Evolutionary conservation across 2,113 vertebrate genomes (phyloP).

Genomic region (Euleptes europaea): DNA sequence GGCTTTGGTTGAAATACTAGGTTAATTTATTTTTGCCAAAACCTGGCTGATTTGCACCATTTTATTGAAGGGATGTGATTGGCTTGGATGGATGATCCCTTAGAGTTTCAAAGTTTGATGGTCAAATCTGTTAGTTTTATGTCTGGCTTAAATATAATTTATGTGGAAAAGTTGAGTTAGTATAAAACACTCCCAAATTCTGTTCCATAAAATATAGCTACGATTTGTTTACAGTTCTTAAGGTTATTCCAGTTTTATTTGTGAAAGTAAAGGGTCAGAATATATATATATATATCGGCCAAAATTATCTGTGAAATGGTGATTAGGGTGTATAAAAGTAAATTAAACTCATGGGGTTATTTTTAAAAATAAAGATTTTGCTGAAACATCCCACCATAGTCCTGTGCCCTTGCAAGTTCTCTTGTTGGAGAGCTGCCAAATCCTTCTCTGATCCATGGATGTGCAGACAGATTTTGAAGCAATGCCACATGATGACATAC

Average conservation of each 20-base stretch:
- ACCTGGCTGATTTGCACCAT: not conserved
- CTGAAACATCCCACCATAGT: constrained; percentile 29
- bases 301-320: too few species aligned
- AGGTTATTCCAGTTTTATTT: constrained; percentile 9
- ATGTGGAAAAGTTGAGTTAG: not conserved
- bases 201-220: not conserved
- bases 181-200: not conserved
- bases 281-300: not conserved
- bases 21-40: too few species aligned
- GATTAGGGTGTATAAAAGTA: too few species aligned
- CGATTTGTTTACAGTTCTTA: not conserved
- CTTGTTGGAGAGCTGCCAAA: constrained; percentile 36
- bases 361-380: not conserved
- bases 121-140: not conserved
- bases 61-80: not conserved
- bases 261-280: not conserved
- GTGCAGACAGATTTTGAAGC: constrained; percentile 35
- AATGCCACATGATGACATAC: constrained; percentile 45
- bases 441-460: constrained; percentile 22
- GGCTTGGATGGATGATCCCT: not conserved
- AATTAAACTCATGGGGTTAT: constrained; percentile 4
- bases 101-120: not conserved
- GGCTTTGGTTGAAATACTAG: not conserved
- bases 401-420: constrained; percentile 2
- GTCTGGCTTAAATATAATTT: not conserved